These are phyloP conservation scores for Limnephilus rhombicus DNA, from an alignment of 2,888 invertebrate genomes.

Conservation along the genomic window DNA sequence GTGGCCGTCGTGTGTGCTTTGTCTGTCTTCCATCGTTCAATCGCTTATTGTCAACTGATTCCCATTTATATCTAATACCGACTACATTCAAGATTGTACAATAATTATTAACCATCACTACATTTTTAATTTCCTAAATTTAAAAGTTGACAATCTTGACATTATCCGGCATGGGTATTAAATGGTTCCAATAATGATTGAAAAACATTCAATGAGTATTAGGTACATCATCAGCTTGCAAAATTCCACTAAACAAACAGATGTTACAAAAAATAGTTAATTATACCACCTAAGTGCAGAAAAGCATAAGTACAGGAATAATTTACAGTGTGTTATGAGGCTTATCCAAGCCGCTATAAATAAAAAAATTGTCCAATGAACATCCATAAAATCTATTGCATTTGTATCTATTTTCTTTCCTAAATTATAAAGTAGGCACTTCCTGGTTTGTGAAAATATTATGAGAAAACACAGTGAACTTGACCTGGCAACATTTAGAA, in stretches of 20 bases:
- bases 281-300: not conserved
- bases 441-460: no score
- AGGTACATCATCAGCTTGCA: not conserved
- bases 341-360: not conserved
- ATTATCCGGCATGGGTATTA: not conserved
- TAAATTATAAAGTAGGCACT: no score
- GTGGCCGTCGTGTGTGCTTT: conserved; percentile 52
- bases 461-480: not conserved
- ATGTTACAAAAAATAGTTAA: not conserved
- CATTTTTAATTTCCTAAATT: not conserved
- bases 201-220: not conserved
- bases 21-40: conserved; percentile 29
- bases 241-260: not conserved
- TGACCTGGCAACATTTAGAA: not conserved
- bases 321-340: not conserved
- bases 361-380: not conserved
- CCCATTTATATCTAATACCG: not conserved
- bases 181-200: not conserved
- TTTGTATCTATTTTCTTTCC: no score
- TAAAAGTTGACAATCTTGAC: not conserved
- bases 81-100: not conserved
- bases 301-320: not conserved
- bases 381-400: no score
- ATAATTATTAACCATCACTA: not conserved
- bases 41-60: conserved; percentile 19